Percentiles rank a stretch among this genome's conserved stretches.
Conservation (phyloP, 2,888 invertebrate species). For the Phengaris alcon region DNA sequence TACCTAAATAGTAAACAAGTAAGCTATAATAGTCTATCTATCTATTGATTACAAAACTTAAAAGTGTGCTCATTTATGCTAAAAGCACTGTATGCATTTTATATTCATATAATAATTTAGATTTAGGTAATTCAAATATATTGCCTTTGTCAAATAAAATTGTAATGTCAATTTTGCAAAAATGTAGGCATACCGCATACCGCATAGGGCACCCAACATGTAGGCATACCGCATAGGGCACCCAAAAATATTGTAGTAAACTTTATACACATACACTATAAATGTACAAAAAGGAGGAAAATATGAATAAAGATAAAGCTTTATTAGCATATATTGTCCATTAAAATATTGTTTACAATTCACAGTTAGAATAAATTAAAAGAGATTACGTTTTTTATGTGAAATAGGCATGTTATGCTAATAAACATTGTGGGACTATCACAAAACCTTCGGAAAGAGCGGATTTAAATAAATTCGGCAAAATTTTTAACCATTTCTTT, state of each 20-base stretch:
- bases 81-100: too few species aligned
- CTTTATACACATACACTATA: not conserved
- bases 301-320: constrained; percentile 26
- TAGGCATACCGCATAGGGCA: not conserved
- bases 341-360: constrained; percentile 28
- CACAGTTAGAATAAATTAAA: constrained; percentile 25
- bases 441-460: not conserved
- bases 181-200: not conserved
- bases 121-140: too few species aligned
- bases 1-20: too few species aligned
- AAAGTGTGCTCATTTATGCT: too few species aligned
- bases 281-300: constrained; percentile 11
- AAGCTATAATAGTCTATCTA: too few species aligned
- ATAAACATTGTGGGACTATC: constrained; percentile 11
- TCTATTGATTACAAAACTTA: too few species aligned
- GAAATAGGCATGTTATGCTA: constrained; percentile 25
- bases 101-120: too few species aligned
- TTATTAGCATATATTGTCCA: constrained; percentile 25
- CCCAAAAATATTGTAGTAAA: not conserved
- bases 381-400: constrained; percentile 22
- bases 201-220: not conserved
- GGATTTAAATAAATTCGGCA: too few species aligned
- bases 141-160: too few species aligned
- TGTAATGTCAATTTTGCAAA: not conserved
- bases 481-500: too few species aligned